These are phyloP conservation scores for Ypsolopha scabrella DNA, from an alignment of 2,888 invertebrate genomes.

Conservation along the genomic window DNA sequence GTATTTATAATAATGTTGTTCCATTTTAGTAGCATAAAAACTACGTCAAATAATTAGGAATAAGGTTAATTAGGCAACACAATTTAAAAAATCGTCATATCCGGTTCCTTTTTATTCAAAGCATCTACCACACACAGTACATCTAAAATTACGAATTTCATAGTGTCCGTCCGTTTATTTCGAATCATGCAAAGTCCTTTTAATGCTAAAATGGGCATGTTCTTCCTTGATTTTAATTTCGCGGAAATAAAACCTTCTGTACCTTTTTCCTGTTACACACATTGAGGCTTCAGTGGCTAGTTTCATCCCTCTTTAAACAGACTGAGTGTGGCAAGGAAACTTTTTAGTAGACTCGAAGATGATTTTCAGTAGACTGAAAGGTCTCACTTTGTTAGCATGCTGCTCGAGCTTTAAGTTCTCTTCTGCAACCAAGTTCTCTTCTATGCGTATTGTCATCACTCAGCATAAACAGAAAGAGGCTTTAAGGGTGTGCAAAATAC, in stretches of 20 bases:
- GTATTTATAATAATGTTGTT: too few species aligned
- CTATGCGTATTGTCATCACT: background rate
- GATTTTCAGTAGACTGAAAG: conserved; percentile 7
- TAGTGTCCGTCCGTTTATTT: too few species aligned
- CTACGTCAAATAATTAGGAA: too few species aligned
- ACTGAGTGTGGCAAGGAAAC: background rate
- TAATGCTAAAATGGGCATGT: background rate
- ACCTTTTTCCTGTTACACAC: background rate
- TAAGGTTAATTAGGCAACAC: too few species aligned
- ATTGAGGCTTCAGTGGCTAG: too few species aligned
- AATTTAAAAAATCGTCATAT: too few species aligned
- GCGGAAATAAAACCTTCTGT: background rate
- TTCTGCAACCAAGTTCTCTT: background rate
- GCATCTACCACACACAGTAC: too few species aligned
- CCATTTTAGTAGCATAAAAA: too few species aligned
- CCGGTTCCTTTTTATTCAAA: too few species aligned
- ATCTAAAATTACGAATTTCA: too few species aligned
- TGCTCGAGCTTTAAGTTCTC: background rate
- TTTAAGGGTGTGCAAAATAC: too few species aligned
- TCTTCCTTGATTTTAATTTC: background rate
- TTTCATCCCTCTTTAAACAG: background rate
- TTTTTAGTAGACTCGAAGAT: background rate
- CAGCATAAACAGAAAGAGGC: background rate
- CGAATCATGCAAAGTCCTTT: too few species aligned
- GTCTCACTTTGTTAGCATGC: conserved; percentile 15